These are phyloP conservation scores for Labrus mixtus DNA, from an alignment of 2,113 vertebrate genomes.

Conservation along the genomic window DNA sequence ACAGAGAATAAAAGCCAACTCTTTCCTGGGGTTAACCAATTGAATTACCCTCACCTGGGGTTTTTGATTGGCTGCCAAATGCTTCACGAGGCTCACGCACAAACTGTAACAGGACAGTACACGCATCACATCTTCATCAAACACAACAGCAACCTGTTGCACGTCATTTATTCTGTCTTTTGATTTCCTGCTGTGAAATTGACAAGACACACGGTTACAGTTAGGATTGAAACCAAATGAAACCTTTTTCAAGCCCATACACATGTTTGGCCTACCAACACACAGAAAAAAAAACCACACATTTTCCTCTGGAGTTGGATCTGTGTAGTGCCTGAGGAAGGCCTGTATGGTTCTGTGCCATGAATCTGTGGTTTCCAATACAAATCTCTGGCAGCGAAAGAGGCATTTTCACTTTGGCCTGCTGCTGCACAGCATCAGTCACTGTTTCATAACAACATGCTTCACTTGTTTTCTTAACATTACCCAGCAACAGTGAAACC, in stretches of 20 bases:
- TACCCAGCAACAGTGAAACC: slow-evolving; percentile 58
- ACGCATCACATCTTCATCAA: slow-evolving; percentile 79
- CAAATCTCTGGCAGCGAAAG: slow-evolving; percentile 65
- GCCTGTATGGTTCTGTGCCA: slow-evolving; percentile 55
- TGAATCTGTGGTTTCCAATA: slow-evolving; percentile 72
- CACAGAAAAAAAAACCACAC: slow-evolving; percentile 12
- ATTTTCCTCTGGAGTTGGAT: slow-evolving; percentile 42
- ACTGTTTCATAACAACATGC: slow-evolving; percentile 71
- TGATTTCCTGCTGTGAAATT: slow-evolving; percentile 76
- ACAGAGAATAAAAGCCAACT: neutral
- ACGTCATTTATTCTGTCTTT: slow-evolving; percentile 79
- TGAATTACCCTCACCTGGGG: slow-evolving; percentile 48
- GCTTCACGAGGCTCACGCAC: slow-evolving; percentile 6
- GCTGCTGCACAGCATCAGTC: slow-evolving; percentile 63
- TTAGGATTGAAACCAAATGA: slow-evolving; percentile 79
- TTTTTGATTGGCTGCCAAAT: slow-evolving; percentile 30
- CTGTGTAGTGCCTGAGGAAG: slow-evolving; percentile 50
- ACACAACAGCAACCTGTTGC: slow-evolving; percentile 82
- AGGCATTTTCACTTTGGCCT: slow-evolving; percentile 72
- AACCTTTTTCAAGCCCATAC: slow-evolving; percentile 68
- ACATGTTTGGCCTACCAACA: slow-evolving; percentile 31
- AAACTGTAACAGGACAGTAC: slow-evolving; percentile 66
- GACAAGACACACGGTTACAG: slow-evolving; percentile 75
- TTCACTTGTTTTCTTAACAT: slow-evolving; percentile 68
- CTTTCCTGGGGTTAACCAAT: slow-evolving; percentile 13